Evolutionary conservation across 2,797 vertebrate species (phyloP).

Genomic region (Borostomias antarcticus): DNA sequence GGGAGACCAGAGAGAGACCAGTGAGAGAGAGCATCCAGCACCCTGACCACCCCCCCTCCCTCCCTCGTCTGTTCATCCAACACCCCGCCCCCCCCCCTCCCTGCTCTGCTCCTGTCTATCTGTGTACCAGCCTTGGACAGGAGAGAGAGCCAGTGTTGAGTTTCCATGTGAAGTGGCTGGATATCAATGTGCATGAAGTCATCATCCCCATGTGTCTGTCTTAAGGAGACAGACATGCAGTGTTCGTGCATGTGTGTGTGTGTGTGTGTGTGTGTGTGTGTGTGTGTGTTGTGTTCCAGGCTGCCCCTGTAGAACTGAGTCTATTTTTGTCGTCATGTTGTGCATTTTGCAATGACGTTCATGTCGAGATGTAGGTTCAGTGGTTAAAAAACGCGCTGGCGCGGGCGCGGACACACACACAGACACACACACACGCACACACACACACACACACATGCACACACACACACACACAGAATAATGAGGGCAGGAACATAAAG

Average conservation of each 20-base stretch:
- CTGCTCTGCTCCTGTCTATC: conserved; percentile 26
- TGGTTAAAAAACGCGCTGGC: not conserved
- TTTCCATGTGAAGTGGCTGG: conserved; percentile 34
- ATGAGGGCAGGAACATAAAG: not conserved
- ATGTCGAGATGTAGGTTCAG: no score
- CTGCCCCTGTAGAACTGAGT: no score
- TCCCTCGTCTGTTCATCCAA: not conserved
- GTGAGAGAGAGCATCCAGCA: no score
- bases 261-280: no score
- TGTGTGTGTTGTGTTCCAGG: no score
- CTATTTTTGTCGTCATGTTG: no score
- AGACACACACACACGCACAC: conserved; percentile 6
- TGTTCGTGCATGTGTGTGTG: no score
- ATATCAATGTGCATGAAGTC: conserved; percentile 43
- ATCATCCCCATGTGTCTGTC: conserved; percentile 21
- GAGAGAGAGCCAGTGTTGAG: conserved; percentile 31
- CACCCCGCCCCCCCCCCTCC: not conserved
- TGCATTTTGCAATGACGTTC: no score
- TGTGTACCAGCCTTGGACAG: conserved; percentile 1
- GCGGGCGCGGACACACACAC: not conserved
- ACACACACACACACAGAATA: not conserved
- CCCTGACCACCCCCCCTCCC: no score
- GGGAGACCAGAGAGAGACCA: no score
- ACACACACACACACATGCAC: conserved; percentile 4
- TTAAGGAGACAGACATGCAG: conserved; percentile 21